Percentiles rank a stretch among this genome's conserved stretches.
Conservation (phyloP, 1,140 invertebrate genomes). For the Drosophila ercepeae region DNA sequence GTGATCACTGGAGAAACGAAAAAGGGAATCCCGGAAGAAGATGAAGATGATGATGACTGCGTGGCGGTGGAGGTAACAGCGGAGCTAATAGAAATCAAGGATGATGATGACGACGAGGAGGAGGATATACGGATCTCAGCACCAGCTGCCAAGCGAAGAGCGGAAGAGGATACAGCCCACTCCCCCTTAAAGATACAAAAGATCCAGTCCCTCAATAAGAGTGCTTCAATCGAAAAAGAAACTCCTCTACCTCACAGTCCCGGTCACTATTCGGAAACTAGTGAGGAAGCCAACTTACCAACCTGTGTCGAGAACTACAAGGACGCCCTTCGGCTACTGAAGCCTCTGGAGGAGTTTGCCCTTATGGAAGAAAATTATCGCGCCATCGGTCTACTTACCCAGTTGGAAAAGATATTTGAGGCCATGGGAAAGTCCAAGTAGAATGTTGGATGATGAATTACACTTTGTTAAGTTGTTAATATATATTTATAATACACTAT, state of each 20-base stretch:
- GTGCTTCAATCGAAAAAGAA: background rate
- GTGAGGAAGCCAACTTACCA: constrained; percentile 49
- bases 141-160: constrained; percentile 11
- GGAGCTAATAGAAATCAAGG: constrained; percentile 68
- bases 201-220: constrained; percentile 46
- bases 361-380: constrained; percentile 78
- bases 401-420: constrained; percentile 74
- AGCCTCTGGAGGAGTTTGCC: constrained; percentile 75
- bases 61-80: constrained; percentile 55
- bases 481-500: too few species aligned
- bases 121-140: background rate
- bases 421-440: background rate
- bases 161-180: background rate
- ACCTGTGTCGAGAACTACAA: constrained; percentile 57
- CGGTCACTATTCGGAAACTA: constrained; percentile 48
- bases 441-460: background rate
- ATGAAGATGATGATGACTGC: constrained; percentile 59
- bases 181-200: constrained; percentile 61
- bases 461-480: background rate
- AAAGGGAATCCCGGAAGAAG: constrained; percentile 6
- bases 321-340: constrained; percentile 74
- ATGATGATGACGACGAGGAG: constrained; percentile 46
- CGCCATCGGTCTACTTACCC: constrained; percentile 73
- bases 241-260: constrained; percentile 11
- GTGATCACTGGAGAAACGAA: constrained; percentile 6